A percentile compares a stretch with the other conserved stretches of the same genome.
phyloP scores from a whole-genome alignment of 2,888 invertebrate genomes.

The Strigamia crassipes region DNA sequence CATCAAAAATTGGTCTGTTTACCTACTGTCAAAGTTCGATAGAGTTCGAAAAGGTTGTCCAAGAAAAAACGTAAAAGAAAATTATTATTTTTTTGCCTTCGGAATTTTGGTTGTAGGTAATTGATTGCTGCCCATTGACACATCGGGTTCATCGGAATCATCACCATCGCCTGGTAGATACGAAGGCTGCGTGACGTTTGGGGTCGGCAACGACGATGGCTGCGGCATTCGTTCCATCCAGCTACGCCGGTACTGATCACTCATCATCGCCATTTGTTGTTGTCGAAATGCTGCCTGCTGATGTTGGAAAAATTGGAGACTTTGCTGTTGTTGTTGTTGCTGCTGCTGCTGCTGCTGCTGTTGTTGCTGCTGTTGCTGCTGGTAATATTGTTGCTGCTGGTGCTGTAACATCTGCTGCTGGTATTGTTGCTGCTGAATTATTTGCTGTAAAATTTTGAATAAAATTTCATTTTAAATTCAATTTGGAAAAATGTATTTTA shows the following conservation, averaged over 20 bases:
- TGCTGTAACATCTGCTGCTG: constrained; percentile 45
- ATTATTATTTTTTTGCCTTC: neutral
- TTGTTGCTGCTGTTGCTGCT: too few species aligned
- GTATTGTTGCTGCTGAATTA: constrained; percentile 39
- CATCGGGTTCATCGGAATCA: neutral
- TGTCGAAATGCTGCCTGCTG: constrained; percentile 43
- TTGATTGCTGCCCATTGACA: neutral
- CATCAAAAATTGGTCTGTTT: neutral
- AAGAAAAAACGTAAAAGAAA: neutral
- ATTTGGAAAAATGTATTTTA: neutral
- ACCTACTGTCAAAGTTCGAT: neutral
- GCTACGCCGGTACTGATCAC: neutral
- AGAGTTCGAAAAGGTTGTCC: neutral
- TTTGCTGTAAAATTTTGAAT: constrained; percentile 41
- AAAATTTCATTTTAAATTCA: too few species aligned
- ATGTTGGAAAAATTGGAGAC: constrained; percentile 27
- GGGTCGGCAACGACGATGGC: neutral
- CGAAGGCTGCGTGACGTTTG: neutral
- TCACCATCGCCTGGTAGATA: neutral
- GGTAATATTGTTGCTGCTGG: constrained; percentile 12
- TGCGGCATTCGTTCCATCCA: constrained; percentile 19
- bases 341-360: constrained; percentile 43
- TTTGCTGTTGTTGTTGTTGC: constrained; percentile 46
- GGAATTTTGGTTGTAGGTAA: neutral
- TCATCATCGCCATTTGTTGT: constrained; percentile 28